Percentiles rank a stretch among this genome's conserved stretches.
Conservation (phyloP, 2,888 invertebrate genomes). For the Formica aserva region DNA sequence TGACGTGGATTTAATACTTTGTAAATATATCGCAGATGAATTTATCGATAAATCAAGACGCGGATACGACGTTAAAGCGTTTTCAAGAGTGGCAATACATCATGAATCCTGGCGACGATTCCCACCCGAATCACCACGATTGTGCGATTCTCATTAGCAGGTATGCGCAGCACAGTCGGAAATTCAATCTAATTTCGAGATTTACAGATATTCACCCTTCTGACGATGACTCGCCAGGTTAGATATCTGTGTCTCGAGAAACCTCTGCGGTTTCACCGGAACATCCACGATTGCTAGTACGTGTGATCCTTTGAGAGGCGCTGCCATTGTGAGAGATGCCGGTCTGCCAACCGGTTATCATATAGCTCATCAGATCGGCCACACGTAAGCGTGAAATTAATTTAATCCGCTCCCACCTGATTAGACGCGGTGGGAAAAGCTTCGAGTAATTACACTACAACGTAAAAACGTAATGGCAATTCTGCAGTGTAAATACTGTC, state of each 20-base stretch:
- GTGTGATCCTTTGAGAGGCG: constrained; percentile 87
- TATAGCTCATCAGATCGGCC: constrained; percentile 88
- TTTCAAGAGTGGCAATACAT: constrained; percentile 88
- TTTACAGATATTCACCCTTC: constrained; percentile 32
- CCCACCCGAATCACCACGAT: constrained; percentile 88
- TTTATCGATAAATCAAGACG: constrained; percentile 85
- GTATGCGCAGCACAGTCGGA: constrained; percentile 77
- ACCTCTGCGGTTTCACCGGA: constrained; percentile 86
- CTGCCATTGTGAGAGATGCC: constrained; percentile 87
- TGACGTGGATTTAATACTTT: background rate
- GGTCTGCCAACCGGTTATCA: constrained; percentile 87
- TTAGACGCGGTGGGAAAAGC: constrained; percentile 9
- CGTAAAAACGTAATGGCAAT: background rate
- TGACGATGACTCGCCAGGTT: constrained; percentile 76
- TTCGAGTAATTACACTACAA: background rate
- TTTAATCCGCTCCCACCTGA: constrained; percentile 32
- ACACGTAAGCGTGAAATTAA: constrained; percentile 86
- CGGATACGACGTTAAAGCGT: constrained; percentile 86
- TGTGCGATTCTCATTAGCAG: constrained; percentile 87
- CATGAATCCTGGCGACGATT: constrained; percentile 87
- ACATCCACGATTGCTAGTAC: constrained; percentile 87
- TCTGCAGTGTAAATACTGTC: background rate
- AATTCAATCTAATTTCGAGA: constrained; percentile 45
- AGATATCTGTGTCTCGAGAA: constrained; percentile 82
- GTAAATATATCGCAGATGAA: constrained; percentile 79